phyloP scores from a whole-genome alignment of 2,113 vertebrate species.

The Alaudala cheleensis region DNA sequence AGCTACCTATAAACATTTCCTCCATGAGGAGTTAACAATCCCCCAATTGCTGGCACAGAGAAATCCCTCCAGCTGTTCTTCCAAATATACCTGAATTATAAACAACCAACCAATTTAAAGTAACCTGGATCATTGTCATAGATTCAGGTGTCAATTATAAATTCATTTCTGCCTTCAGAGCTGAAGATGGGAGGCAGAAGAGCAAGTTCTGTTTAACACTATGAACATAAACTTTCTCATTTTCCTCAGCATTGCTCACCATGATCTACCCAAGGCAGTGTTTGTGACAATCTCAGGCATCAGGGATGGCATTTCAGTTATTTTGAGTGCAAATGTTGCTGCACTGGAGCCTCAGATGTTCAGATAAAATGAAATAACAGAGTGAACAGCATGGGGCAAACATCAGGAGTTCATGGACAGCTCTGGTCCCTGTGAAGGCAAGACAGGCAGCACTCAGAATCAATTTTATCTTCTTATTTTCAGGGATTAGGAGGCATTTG shows the following conservation, averaged over 20 bases:
- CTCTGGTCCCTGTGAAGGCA: rapidly evolving
- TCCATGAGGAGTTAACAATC: background rate
- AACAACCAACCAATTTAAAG: background rate
- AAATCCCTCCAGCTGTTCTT: background rate
- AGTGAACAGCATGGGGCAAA: background rate
- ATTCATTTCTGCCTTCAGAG: background rate
- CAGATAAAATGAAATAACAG: background rate
- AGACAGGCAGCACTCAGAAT: background rate
- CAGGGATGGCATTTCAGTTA: background rate
- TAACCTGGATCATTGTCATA: background rate
- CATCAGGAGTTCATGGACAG: background rate
- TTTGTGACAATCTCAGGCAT: background rate
- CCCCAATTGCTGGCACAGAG: background rate
- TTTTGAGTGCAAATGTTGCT: background rate
- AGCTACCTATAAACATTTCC: background rate
- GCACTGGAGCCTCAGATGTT: background rate
- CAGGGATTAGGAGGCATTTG: background rate
- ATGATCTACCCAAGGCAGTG: background rate
- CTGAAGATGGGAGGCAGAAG: background rate
- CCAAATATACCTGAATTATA: background rate
- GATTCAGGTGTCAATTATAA: background rate
- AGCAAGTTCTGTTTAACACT: background rate
- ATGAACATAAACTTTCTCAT: no score
- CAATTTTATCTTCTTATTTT: background rate
- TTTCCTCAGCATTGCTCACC: background rate